A percentile compares a stretch with the other conserved stretches of the same genome.
Conservation (phyloP, 1,140 invertebrate species). For the Hirudo medicinalis region DNA sequence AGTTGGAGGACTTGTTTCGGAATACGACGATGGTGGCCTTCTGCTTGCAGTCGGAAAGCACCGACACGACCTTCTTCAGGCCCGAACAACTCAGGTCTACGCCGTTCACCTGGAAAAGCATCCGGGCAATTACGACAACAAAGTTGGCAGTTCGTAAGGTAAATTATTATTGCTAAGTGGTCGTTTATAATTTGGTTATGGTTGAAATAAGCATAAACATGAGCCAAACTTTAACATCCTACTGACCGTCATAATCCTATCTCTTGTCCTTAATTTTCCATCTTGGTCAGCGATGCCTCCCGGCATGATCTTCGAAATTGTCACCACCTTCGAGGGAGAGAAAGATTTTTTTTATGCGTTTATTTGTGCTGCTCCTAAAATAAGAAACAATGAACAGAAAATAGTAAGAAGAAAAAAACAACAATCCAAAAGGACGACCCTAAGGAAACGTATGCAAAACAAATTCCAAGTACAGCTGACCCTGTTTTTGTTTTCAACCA, state of each 20-base stretch:
- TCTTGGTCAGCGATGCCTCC: constrained; percentile 80
- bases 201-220: too few relatives aligned
- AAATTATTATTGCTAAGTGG: too few relatives aligned
- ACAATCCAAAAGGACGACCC: too few relatives aligned
- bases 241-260: constrained; percentile 76
- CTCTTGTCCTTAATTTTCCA: constrained; percentile 80
- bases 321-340: constrained; percentile 48
- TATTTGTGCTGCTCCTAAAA: too few relatives aligned
- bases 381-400: too few relatives aligned
- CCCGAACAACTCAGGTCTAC: not conserved
- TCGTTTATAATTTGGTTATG: too few relatives aligned
- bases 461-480: not conserved
- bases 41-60: not conserved
- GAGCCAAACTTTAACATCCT: not conserved
- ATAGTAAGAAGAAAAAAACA: too few relatives aligned
- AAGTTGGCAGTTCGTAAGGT: too few relatives aligned
- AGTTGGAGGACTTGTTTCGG: not conserved
- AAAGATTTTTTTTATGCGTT: too few relatives aligned
- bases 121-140: too few relatives aligned
- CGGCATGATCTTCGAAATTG: constrained; percentile 79
- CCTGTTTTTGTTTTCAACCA: not conserved
- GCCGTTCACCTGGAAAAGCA: not conserved
- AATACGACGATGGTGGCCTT: constrained; percentile 1
- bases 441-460: too few relatives aligned
- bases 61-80: not conserved